Evolutionary conservation across 1,140 invertebrate genomes (phyloP), one percentile per base, ranked within the genome.

Genomic region (Philaenus spumarius): DNA sequence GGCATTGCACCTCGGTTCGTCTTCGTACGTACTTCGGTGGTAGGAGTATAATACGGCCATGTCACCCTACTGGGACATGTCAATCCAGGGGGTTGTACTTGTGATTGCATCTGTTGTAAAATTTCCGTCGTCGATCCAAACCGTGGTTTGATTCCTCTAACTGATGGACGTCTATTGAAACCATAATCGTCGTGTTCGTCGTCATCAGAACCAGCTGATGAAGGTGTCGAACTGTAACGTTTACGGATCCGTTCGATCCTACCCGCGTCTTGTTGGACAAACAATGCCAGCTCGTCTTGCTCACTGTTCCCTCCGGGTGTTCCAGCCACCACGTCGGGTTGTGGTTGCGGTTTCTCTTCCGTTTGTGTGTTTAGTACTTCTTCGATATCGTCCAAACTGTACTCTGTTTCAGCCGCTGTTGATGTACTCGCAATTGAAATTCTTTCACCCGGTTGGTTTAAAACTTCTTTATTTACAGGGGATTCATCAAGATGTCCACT

Each of bases 101-200:
- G 84, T 46, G 80, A 80, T 69, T 87, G 86, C 77, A 87, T 87
- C 61, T 90, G 86, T 62, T 90, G 84, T 0, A 91, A 71, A 11
- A 90, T 89, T 65, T 93, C 88, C 37, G 84, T 85, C 0, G 87
- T 89, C 0, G 85, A 83, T 23, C 87, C 86, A 45, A 89, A 85
- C 35, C 86, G 77, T 0, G 82, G 80, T 63, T 84, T 84, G 35
- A 86, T 86, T 0, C 84, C 85, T 0, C 89, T 77, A 1, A 94
- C 90, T 0, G 89, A 89, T 0, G 91, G 90, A 7, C 91, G 75
- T n/a, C 87, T 77, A 65, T 89, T 87, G 69, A 95, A 93, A 4
- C 90, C 91, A 61, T 93, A 93, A 66, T 93, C 89, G 61, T 93
- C 90, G 60, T 89, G 80, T 66, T 93, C 90, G 56, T 90, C 84